These are phyloP conservation scores for Zelostemma sp. DNA, from an alignment of 1,140 invertebrate genomes.

Conservation along the genomic window DNA sequence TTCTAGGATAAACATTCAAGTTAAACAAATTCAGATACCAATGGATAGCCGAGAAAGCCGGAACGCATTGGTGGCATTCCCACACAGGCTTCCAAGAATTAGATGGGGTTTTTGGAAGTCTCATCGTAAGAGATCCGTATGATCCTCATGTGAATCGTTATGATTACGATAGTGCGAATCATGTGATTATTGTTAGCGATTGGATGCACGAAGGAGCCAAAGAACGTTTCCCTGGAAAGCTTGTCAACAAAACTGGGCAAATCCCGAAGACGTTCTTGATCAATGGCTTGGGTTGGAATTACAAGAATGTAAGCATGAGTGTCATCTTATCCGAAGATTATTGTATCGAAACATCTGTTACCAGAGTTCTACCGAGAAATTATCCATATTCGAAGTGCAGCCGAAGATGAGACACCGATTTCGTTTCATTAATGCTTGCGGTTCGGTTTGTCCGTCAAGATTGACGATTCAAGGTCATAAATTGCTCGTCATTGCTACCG, in stretches of 20 bases:
- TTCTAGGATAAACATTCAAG: too few species aligned
- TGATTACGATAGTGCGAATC: slow-evolving; percentile 84
- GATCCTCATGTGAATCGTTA: slow-evolving; percentile 73
- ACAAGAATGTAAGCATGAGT: too few species aligned
- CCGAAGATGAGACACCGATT: slow-evolving; percentile 87
- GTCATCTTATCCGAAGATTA: too few species aligned
- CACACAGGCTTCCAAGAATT: slow-evolving; percentile 88
- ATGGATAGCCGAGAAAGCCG: slow-evolving; percentile 78
- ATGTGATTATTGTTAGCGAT: slow-evolving; percentile 87
- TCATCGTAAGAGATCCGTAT: slow-evolving; percentile 79
- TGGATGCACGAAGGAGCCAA: slow-evolving; percentile 86
- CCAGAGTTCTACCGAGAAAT: too few species aligned
- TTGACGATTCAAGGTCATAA: slow-evolving; percentile 89
- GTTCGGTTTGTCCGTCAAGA: slow-evolving; percentile 88
- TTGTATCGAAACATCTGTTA: too few species aligned
- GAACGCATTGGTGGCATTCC: slow-evolving; percentile 93
- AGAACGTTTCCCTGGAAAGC: slow-evolving; percentile 79
- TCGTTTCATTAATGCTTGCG: slow-evolving; percentile 89
- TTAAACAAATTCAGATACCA: slow-evolving; percentile 85
- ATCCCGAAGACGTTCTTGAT: slow-evolving; percentile 83
- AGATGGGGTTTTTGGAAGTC: slow-evolving; percentile 87
- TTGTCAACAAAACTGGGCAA: slow-evolving; percentile 81
- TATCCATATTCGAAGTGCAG: slow-evolving; percentile 83
- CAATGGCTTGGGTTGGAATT: slow-evolving; percentile 80
- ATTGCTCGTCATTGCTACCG: slow-evolving; percentile 86